Base-by-base conservation (phyloP, 2,888 invertebrate genomes). In the Coremacera marginata region DNA sequence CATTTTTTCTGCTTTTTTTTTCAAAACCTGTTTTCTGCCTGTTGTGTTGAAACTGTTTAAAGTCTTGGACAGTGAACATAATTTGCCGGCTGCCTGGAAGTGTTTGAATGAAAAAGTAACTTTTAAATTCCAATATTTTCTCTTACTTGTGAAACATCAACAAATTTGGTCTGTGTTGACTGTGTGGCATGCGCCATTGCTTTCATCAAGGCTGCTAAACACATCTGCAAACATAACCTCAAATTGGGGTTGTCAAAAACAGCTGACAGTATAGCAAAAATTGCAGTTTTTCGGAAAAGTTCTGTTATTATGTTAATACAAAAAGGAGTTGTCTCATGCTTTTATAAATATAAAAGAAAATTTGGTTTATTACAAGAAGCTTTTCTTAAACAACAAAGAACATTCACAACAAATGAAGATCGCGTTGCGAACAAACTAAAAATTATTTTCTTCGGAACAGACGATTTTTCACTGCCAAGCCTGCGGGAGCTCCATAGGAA, bases 401-500 rank as follows among this genome's bases (percentile, higher is more conserved):
- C 0, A 27, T 76, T 73, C 52, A 51, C 72, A 25, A 22, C 77
- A 55, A 75, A 14, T n/a, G 72, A 76, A 34, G 51, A 34, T 37
- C 9, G 14, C 3, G 49, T 52, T 22, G 25, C 9, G 5, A 55
- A 65, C 25, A 72, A 77, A 9, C 79, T 86, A 0, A 93, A 91
- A 81, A 89, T 94, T n/a, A 86, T 97, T 65, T 97, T 97, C 89
- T 96, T 97, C 88, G 97, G 97, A 8, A 94, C 95, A 16, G 96
- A 97, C 88, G 90, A 92, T 72, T 97, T 97, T 90, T 94, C 96
- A 0, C 85, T 96, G 27, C 92, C 92, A 80, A 95, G 95, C 86
- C 90, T 97, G 70, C 91, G 92, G 88, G 91, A 90, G 81, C 91
- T 97, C 9, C 91, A 93, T 86, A 90, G 91, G 78, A 92, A 93